Conservation (phyloP, 2,113 vertebrate genomes). For the Glaucidium brasilianum region DNA sequence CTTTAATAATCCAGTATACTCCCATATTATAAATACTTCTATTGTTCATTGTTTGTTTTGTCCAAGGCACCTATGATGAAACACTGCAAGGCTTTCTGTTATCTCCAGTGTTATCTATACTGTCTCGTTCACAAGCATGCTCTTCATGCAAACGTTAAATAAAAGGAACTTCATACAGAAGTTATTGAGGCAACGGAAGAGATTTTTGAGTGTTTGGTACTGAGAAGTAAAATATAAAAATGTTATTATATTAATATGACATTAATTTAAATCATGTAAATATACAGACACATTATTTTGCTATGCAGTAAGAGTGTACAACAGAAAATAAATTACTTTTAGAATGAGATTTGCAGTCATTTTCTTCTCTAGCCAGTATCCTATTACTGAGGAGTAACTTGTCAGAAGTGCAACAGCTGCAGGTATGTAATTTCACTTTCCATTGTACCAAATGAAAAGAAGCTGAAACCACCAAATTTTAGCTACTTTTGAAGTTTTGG, state of each 20-base stretch:
- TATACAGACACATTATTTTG: background rate
- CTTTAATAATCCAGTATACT: background rate
- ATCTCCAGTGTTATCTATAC: background rate
- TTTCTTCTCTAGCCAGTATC: background rate
- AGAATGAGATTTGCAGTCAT: background rate
- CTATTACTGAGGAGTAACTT: background rate
- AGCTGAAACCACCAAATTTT: background rate
- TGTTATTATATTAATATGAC: background rate
- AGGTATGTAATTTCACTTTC: background rate
- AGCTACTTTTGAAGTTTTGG: background rate
- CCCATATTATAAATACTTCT: background rate
- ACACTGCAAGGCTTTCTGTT: background rate
- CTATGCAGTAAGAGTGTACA: background rate
- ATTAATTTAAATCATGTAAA: slow-evolving; percentile 40
- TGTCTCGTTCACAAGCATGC: background rate
- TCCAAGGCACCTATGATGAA: background rate
- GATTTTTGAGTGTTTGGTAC: slow-evolving; percentile 36
- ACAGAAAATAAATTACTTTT: slow-evolving; percentile 44
- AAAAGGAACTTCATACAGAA: background rate
- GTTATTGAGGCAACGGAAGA: background rate
- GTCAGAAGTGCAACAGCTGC: background rate
- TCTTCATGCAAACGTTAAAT: background rate
- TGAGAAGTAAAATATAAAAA: background rate
- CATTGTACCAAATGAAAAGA: background rate
- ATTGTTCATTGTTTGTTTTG: background rate